phyloP scores from a whole-genome alignment of 2,113 vertebrate species.

The Equus quagga region DNA sequence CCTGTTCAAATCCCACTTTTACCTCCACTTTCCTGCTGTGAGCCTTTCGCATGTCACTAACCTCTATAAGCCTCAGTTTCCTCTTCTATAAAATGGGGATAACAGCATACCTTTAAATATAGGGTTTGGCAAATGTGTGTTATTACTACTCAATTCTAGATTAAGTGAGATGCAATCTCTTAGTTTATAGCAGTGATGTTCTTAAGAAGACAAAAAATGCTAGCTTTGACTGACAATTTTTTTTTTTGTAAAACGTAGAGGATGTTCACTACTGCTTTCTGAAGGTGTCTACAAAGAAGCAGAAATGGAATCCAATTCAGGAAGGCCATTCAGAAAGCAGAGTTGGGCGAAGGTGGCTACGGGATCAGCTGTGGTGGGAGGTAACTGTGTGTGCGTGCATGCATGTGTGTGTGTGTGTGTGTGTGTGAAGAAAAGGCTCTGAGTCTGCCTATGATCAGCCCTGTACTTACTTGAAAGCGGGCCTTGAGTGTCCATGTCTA shows the following conservation, averaged over 20 bases:
- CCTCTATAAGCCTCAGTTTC: background rate
- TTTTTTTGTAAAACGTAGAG: background rate
- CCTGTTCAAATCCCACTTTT: background rate
- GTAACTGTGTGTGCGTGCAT: background rate
- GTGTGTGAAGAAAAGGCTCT: background rate
- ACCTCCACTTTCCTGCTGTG: background rate
- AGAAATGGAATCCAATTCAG: background rate
- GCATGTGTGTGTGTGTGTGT: background rate
- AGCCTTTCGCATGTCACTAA: background rate
- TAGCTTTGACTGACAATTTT: background rate
- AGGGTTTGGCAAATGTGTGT: background rate
- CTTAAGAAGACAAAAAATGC: background rate
- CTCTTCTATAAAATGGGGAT: background rate
- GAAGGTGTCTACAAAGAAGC: background rate
- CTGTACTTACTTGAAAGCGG: background rate
- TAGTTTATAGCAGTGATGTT: background rate
- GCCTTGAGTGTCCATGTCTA: background rate
- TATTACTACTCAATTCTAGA: background rate
- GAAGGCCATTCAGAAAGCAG: background rate
- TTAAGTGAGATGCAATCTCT: background rate
- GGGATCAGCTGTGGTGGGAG: background rate
- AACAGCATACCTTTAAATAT: background rate
- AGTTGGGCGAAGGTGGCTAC: background rate
- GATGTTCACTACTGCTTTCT: background rate
- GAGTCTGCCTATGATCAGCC: background rate